phyloP scores from a whole-genome alignment of 2,797 vertebrate genomes.

The Synanceia verrucosa region DNA sequence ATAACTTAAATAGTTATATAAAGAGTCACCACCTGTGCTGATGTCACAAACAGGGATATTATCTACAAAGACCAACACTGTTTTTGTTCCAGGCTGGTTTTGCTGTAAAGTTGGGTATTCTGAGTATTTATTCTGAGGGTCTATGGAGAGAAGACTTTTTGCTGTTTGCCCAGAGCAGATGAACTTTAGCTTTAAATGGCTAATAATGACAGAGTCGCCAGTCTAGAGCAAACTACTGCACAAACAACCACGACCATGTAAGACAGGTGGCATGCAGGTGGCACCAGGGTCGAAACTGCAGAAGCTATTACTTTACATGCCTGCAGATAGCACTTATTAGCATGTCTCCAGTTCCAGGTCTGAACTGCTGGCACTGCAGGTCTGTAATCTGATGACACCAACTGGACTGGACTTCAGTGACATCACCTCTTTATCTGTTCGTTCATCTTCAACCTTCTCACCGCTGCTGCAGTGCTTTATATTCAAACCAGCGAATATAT shows the following conservation, averaged over 20 bases:
- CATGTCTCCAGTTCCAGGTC: background rate
- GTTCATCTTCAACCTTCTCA: conserved; percentile 10
- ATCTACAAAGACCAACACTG: too few relatives aligned
- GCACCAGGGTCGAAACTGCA: background rate
- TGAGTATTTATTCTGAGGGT: too few relatives aligned
- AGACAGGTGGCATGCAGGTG: background rate
- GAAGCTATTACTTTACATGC: background rate
- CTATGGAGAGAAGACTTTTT: too few relatives aligned
- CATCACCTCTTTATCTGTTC: background rate
- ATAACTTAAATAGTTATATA: too few relatives aligned
- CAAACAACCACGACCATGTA: background rate
- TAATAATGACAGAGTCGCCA: too few relatives aligned
- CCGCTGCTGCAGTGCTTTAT: background rate
- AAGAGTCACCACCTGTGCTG: too few relatives aligned
- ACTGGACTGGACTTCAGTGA: background rate
- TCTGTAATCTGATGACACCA: conserved; percentile 1
- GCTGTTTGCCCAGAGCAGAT: too few relatives aligned
- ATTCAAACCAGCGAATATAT: background rate
- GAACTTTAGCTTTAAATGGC: too few relatives aligned
- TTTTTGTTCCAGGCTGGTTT: too few relatives aligned
- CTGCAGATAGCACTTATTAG: background rate
- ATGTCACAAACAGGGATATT: too few relatives aligned
- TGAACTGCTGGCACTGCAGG: background rate
- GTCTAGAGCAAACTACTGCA: background rate
- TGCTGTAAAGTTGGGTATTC: too few relatives aligned